phyloP scores from a whole-genome alignment of 2,113 vertebrate genomes.

The Urocitellus parryii region DNA sequence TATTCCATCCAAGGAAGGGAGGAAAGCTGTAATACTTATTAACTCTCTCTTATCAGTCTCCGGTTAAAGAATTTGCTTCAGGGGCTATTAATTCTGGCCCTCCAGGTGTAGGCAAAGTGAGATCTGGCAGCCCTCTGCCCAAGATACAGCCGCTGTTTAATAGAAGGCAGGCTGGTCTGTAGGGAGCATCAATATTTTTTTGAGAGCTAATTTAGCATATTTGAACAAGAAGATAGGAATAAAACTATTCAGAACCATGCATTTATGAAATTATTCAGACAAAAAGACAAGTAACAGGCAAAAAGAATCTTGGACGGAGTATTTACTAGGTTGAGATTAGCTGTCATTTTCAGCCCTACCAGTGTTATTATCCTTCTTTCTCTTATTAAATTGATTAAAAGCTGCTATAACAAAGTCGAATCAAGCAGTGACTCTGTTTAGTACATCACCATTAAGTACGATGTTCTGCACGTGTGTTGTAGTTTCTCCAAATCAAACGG shows the following conservation, averaged over 20 bases:
- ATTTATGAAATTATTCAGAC: slow-evolving; percentile 24
- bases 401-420: neutral
- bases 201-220: slow-evolving; percentile 9
- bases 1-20: neutral
- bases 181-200: neutral
- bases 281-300: neutral
- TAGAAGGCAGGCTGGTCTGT: neutral
- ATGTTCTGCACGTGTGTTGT: neutral
- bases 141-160: neutral
- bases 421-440: neutral
- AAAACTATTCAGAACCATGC: neutral
- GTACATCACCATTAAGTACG: neutral
- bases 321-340: neutral
- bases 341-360: neutral
- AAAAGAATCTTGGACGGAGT: neutral
- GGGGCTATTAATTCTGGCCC: neutral
- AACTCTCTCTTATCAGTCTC: neutral
- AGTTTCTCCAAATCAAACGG: neutral
- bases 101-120: neutral
- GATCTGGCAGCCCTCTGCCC: neutral
- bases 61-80: neutral
- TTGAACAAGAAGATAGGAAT: neutral
- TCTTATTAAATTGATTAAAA: neutral
- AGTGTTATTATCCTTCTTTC: neutral
- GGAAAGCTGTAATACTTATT: neutral